Evolutionary conservation across 2,113 vertebrate genomes (phyloP).

Genomic region (Spilogale gracilis): DNA sequence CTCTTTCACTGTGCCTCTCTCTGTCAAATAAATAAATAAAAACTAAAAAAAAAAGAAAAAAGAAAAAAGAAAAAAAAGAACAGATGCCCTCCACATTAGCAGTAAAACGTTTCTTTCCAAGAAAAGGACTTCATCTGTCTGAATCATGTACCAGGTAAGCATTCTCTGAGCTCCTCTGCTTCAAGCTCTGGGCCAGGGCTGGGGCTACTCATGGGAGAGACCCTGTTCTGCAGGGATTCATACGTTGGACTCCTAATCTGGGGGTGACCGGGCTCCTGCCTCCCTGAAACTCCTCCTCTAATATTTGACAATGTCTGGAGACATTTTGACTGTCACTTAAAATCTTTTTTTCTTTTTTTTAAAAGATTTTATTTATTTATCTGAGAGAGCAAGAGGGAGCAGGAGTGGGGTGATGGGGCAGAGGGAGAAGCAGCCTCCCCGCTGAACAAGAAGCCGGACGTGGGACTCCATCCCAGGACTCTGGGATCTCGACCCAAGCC

Average conservation of each 20-base stretch:
- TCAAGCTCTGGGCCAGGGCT: background rate
- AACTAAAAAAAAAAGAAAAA: too few species aligned
- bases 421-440: too few species aligned
- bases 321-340: background rate
- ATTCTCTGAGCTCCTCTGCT: background rate
- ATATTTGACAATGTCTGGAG: background rate
- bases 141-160: background rate
- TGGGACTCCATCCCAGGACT: too few species aligned
- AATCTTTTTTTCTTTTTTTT: too few species aligned
- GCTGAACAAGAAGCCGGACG: too few species aligned
- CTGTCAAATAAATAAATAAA: too few species aligned
- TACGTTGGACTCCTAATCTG: rapidly evolving
- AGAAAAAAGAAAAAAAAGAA: background rate
- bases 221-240: background rate
- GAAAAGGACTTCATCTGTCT: background rate
- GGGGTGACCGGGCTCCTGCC: background rate
- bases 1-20: too few species aligned
- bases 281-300: background rate
- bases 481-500: too few species aligned
- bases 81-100: background rate
- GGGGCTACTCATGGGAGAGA: background rate
- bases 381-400: background rate
- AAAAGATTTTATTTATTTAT: background rate
- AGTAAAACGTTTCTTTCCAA: background rate
- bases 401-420: too few species aligned